Evolutionary conservation across 2,113 vertebrate genomes (phyloP).

Genomic region (human): GRCh38 chr18:39522501-39523000

Average conservation of each 20-base stretch:
- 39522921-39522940: not conserved
- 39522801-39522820: not conserved
- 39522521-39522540: too few relatives aligned
- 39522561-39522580: too few relatives aligned
- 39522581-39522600: fast-evolving
- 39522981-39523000: not conserved
- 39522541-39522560: too few relatives aligned
- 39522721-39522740: not conserved
- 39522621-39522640: too few relatives aligned
- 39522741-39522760: not conserved
- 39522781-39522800: not conserved
- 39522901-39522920: not conserved
- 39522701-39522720: too few relatives aligned
- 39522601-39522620: too few relatives aligned
- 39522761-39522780: not conserved
- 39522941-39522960: not conserved
- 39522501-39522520: too few relatives aligned
- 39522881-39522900: not conserved
- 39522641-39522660: too few relatives aligned
- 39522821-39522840: not conserved
- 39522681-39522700: too few relatives aligned
- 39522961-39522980: not conserved
- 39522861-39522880: not conserved
- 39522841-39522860: not conserved
- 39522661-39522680: too few relatives aligned